Evolutionary conservation across 1,140 invertebrate genomes (phyloP).

Genomic region (Drosophila neocordata): DNA sequence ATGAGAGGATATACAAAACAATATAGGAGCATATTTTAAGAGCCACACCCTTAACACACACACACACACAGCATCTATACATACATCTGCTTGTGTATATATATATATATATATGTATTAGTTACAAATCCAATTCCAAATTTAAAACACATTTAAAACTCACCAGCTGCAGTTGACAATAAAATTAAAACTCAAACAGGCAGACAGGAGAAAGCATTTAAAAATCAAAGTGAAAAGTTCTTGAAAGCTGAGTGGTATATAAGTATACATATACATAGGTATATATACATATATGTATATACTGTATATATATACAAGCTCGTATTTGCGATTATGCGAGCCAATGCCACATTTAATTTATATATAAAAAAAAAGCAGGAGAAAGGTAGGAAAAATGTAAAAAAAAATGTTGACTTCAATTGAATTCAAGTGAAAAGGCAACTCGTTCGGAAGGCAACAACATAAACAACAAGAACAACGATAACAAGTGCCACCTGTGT

Average conservation of each 20-base stretch:
- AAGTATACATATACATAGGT: background rate
- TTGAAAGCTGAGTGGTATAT: slow-evolving; percentile 22
- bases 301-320: slow-evolving; percentile 9
- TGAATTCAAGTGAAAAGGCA: slow-evolving; percentile 36
- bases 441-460: slow-evolving; percentile 24
- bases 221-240: slow-evolving; percentile 58
- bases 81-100: background rate
- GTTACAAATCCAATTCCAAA: slow-evolving; percentile 7
- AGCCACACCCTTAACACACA: slow-evolving; percentile 5
- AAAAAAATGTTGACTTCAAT: slow-evolving; percentile 27
- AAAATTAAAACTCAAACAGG: slow-evolving; percentile 13
- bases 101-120: background rate
- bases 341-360: slow-evolving; percentile 58
- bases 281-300: too few species aligned
- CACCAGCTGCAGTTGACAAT: slow-evolving; percentile 14
- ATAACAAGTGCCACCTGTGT: slow-evolving; percentile 43
- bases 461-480: slow-evolving; percentile 20
- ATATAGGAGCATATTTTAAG: slow-evolving; percentile 8
- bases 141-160: slow-evolving; percentile 8
- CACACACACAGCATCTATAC: background rate
- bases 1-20: background rate
- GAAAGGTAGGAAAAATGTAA: background rate
- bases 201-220: slow-evolving; percentile 31
- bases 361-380: slow-evolving; percentile 29
- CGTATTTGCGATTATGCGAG: slow-evolving; percentile 44